Percentiles rank a stretch among this genome's conserved stretches.
Conservation (phyloP, 2,888 invertebrate species). For the Parasteatoda lunata region DNA sequence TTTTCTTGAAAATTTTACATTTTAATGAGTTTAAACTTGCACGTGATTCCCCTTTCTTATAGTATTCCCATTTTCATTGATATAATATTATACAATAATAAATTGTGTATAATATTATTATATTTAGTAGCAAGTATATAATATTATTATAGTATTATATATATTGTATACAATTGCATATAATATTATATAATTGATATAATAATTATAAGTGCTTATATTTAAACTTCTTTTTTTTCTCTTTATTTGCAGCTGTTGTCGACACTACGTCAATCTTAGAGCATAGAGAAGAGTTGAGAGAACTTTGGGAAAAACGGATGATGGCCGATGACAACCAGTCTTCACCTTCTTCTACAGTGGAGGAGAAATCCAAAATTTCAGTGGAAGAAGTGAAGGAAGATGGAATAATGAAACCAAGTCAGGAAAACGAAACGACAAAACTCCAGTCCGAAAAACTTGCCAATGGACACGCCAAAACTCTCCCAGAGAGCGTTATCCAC, state of each 20-base stretch:
- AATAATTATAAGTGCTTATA: neutral
- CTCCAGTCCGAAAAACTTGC: slow-evolving; percentile 16
- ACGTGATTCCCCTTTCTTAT: no score
- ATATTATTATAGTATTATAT: no score
- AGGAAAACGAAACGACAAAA: slow-evolving; percentile 42
- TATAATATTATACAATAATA: no score
- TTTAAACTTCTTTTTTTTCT: neutral
- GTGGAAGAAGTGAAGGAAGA: slow-evolving; percentile 55
- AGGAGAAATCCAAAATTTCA: slow-evolving; percentile 10
- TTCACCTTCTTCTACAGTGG: slow-evolving; percentile 52
- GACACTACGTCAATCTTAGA: slow-evolving; percentile 66
- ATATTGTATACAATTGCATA: no score
- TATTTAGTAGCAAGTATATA: no score
- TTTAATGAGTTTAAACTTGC: no score
- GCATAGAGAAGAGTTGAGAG: slow-evolving; percentile 64
- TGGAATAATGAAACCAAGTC: slow-evolving; percentile 23
- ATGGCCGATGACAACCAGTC: slow-evolving; percentile 67
- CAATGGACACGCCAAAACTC: slow-evolving; percentile 34
- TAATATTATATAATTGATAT: neutral
- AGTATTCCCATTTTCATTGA: no score
- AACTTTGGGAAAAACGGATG: slow-evolving; percentile 67
- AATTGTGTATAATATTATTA: no score
- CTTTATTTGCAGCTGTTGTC: slow-evolving; percentile 49
- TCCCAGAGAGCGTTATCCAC: neutral
- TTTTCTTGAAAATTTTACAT: no score